A percentile compares a stretch with the other conserved stretches of the same genome.
These are phyloP conservation scores for Perizoma affinitatum DNA, from an alignment of 2,888 invertebrate species.

Conservation along the genomic window DNA sequence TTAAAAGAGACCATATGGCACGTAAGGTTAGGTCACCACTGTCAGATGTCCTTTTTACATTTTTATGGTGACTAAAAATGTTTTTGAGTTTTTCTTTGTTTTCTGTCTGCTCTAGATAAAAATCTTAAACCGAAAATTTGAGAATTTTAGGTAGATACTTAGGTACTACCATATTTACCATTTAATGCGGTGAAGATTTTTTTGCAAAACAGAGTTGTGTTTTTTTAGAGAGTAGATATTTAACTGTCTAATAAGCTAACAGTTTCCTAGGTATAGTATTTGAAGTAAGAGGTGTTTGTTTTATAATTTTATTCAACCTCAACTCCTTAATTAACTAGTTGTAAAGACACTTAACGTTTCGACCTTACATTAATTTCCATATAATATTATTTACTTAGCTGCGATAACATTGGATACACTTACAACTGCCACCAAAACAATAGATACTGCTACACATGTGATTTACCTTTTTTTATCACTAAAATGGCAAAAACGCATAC, in stretches of 20 bases:
- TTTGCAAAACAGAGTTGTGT: too few species aligned
- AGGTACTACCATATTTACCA: too few species aligned
- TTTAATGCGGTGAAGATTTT: too few species aligned
- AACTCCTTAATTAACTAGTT: conserved; percentile 11
- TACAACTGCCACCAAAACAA: too few species aligned
- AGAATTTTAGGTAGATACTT: too few species aligned
- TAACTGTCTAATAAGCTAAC: too few species aligned
- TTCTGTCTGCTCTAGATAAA: neutral
- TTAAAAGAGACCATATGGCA: conserved; percentile 35
- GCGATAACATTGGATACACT: conserved; percentile 8
- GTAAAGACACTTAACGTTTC: conserved; percentile 2
- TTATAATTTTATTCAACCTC: neutral
- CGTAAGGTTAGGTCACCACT: conserved; percentile 23
- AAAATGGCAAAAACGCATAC: too few species aligned
- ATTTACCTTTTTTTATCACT: too few species aligned
- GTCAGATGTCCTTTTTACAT: conserved; percentile 25
- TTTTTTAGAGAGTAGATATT: too few species aligned
- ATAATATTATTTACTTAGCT: conserved; percentile 24
- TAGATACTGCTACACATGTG: too few species aligned
- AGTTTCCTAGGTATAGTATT: too few species aligned
- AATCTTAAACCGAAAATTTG: neutral
- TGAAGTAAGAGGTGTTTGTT: too few species aligned
- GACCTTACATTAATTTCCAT: conserved; percentile 22
- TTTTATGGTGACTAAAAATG: conserved; percentile 7
- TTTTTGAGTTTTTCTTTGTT: neutral